phyloP scores from a whole-genome alignment of 1,140 invertebrate species.

The Drosophila arizonae region DNA sequence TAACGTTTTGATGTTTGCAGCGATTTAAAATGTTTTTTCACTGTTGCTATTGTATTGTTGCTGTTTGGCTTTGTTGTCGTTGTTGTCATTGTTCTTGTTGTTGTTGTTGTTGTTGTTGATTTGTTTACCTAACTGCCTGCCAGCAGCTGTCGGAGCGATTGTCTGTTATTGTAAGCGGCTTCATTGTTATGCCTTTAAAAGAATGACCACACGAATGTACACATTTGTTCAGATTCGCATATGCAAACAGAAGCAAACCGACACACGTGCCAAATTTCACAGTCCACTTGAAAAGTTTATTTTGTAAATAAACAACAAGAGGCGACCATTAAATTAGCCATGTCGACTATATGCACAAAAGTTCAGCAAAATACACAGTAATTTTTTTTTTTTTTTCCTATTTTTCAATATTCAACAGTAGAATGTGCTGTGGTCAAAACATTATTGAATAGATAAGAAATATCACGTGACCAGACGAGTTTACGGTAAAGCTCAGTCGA shows the following conservation, averaged over 20 bases:
- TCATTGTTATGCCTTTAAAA: constrained; percentile 46
- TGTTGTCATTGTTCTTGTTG: constrained; percentile 22
- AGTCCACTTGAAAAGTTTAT: constrained; percentile 20
- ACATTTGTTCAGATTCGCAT: constrained; percentile 8
- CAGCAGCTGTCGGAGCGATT: constrained; percentile 23
- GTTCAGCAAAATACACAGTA: constrained; percentile 4
- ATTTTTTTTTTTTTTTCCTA: not conserved
- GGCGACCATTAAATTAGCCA: constrained; percentile 21
- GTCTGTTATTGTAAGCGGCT: constrained; percentile 44
- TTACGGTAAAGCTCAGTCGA: not conserved
- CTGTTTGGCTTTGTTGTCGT: no score
- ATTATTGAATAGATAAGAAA: not conserved
- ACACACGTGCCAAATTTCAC: constrained; percentile 39
- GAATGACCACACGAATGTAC: constrained; percentile 10
- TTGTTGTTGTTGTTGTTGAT: constrained; percentile 29
- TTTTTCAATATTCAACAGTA: not conserved
- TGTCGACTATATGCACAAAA: constrained; percentile 3
- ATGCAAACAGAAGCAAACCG: constrained; percentile 1
- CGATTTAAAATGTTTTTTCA: constrained; percentile 38
- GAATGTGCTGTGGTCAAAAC: not conserved
- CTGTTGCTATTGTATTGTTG: not conserved
- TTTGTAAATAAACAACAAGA: constrained; percentile 21
- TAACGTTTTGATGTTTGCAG: constrained; percentile 50
- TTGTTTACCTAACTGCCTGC: constrained; percentile 40
- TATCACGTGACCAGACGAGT: constrained; percentile 8